These are phyloP conservation scores for Hydropsyche betteni DNA, from an alignment of 2,888 invertebrate species.

Conservation along the genomic window DNA sequence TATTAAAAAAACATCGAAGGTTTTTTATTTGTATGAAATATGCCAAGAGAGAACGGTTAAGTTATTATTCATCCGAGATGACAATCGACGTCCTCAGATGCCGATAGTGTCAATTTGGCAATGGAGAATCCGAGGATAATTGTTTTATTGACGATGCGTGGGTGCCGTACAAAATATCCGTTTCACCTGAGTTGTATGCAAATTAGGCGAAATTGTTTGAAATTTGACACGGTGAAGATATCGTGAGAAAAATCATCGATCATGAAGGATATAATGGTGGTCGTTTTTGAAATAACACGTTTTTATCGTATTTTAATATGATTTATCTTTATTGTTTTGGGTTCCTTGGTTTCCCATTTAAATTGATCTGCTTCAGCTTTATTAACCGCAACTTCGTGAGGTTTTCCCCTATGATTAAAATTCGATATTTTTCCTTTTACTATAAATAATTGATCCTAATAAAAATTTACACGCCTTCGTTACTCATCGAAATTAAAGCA, in stretches of 20 bases:
- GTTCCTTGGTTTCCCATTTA: too few relatives aligned
- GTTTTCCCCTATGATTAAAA: neutral
- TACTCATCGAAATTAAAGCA: neutral
- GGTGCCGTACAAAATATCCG: neutral
- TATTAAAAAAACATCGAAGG: neutral
- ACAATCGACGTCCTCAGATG: conserved; percentile 4
- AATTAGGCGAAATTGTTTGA: conserved; percentile 6
- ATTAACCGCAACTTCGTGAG: neutral
- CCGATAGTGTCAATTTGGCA: conserved; percentile 10
- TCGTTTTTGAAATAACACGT: too few relatives aligned
- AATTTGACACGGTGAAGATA: neutral
- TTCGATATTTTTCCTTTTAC: neutral
- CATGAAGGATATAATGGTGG: neutral
- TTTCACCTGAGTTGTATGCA: neutral
- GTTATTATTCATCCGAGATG: too few relatives aligned
- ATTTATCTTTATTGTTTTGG: too few relatives aligned
- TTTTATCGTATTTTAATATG: too few relatives aligned
- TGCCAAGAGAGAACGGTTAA: conserved; percentile 13
- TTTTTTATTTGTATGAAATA: neutral
- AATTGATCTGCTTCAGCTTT: neutral
- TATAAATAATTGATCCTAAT: neutral
- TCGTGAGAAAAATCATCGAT: conserved; percentile 5
- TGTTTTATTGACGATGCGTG: neutral
- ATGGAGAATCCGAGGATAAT: conserved; percentile 12
- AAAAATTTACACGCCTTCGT: neutral